A percentile compares a stretch with the other conserved stretches of the same genome.
Evolutionary conservation across 1,140 invertebrate species (phyloP).

Genomic region (Platyscapa corneri): DNA sequence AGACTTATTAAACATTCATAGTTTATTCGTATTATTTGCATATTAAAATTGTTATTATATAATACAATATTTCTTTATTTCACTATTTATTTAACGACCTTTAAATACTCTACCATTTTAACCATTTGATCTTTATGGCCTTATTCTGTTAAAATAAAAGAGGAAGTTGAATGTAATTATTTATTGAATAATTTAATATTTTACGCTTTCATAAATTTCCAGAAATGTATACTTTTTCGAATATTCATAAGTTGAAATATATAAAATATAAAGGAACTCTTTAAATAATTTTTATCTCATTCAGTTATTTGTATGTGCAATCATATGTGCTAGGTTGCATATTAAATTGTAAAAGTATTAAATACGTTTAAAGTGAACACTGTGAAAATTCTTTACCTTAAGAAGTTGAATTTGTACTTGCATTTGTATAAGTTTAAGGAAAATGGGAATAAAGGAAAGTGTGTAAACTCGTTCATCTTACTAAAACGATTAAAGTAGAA

Average conservation of each 20-base stretch:
- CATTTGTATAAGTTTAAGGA: background rate
- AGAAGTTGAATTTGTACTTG: background rate
- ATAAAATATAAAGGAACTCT: background rate
- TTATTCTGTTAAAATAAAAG: background rate
- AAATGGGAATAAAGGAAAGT: background rate
- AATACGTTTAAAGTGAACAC: background rate
- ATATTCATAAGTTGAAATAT: background rate
- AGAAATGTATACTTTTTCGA: background rate
- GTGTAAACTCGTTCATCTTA: slow-evolving; percentile 39
- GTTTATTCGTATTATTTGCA: too few relatives aligned
- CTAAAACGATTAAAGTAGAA: slow-evolving; percentile 44
- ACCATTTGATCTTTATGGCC: background rate
- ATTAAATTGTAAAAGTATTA: background rate
- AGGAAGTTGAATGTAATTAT: background rate
- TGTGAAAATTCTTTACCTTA: background rate
- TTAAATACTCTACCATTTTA: background rate
- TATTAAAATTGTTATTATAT: too few relatives aligned
- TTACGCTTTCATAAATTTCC: background rate
- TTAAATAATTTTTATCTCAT: background rate
- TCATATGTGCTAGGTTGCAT: background rate
- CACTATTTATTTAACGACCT: too few relatives aligned
- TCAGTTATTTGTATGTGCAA: background rate
- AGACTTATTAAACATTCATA: too few relatives aligned
- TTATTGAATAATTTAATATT: background rate
- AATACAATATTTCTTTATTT: too few relatives aligned